Conservation (phyloP, 1,140 invertebrate species). For the Meloidogyne exigua region DNA sequence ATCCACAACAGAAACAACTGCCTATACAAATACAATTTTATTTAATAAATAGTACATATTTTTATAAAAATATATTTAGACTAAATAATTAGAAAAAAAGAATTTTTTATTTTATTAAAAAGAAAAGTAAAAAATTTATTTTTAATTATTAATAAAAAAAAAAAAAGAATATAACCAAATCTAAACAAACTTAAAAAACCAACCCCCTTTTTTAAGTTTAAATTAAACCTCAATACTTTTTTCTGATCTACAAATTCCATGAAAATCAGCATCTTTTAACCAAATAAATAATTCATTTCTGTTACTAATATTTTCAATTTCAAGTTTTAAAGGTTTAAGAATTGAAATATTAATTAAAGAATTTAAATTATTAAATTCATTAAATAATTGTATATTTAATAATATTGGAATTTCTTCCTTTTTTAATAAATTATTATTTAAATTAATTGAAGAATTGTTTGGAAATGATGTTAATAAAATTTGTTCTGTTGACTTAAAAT, state of each 20-base stretch:
- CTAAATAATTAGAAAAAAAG: too few species aligned
- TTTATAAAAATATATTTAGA: too few species aligned
- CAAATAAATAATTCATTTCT: constrained; percentile 32
- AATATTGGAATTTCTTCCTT: constrained; percentile 1
- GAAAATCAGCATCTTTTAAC: constrained; percentile 27
- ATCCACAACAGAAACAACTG: constrained; percentile 41
- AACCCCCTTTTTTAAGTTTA: too few species aligned
- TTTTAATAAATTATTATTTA: not conserved
- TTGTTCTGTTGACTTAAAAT: not conserved
- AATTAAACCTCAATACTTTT: constrained; percentile 23
- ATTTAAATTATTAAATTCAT: not conserved
- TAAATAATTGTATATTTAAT: constrained; percentile 6
- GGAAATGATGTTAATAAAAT: not conserved
- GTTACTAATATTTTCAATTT: not conserved
- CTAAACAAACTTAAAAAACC: too few species aligned
- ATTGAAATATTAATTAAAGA: not conserved
- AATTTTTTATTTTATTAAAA: too few species aligned
- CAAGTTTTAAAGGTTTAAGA: not conserved
- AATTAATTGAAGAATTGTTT: not conserved
- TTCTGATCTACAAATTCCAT: constrained; percentile 26
- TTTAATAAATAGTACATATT: too few species aligned
- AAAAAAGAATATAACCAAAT: too few species aligned
- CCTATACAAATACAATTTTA: constrained; percentile 14
- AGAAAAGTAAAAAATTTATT: too few species aligned
- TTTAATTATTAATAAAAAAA: constrained; percentile 1